Evolutionary conservation across 1,140 invertebrate species (phyloP), one percentile per base, ranked within the genome.

Genomic region (Drosophila nannoptera): DNA sequence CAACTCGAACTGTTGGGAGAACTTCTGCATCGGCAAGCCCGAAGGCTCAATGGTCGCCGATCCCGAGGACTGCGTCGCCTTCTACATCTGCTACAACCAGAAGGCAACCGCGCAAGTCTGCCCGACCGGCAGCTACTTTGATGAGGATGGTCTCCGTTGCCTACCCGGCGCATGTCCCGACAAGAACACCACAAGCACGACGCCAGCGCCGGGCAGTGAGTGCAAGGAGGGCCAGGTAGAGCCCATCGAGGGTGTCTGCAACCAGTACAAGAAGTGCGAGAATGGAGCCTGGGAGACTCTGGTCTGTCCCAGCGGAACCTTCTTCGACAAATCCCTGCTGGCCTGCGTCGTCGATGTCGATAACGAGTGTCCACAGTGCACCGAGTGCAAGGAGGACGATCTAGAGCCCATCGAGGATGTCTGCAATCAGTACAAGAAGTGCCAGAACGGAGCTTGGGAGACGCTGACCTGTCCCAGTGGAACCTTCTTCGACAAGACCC

Each of bases 1-100:
- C 4, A 65, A 86, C 16, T 7, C 38, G 0, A 5, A 66, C 0
- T 84, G 81, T 40, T 87, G 82, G 82, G 63, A 66, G 42, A 87
- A 87, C 61, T 87, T 53, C 50, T 87, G 82, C 50, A 70, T 87
- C 54, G 68, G 46, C 36, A 53, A 70, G 14, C 0, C 7, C 2
- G 66, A 87, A 52, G 78, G 75, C 0, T 31, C 35, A 0, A 6
- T 29, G 29, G 43, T 78, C 6, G 59, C 49, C 0, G 66, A 87
- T 8, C 11, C 40, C 4, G 33, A 54, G n/a, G 62, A 66, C 33
- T 87, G 78, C 12, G 7, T 36, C 0, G 11, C 2, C n/a, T 87
- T 73, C 40, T 87, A 87, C 7, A 11, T 78, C 0, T 87, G 82
- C 56, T 12, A 1, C 8, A 4, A 14, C 12, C 36, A 73, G 1